Base-by-base conservation (phyloP, 2,888 invertebrate species). In the Miltochrista miniata region DNA sequence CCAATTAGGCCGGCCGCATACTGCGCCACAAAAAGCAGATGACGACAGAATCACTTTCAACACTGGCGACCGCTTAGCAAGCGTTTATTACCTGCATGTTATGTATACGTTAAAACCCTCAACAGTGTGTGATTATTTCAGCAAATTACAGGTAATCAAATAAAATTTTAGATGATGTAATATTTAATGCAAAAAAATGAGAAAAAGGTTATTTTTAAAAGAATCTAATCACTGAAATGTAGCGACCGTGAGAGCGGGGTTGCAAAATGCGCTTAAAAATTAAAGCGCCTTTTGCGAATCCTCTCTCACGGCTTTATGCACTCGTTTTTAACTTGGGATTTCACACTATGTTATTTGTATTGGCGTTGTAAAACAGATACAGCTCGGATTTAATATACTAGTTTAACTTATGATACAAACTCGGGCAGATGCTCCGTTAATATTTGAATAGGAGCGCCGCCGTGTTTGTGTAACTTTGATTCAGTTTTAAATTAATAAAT, bases 1-100 rank as follows among this genome's bases (percentile, higher is more conserved):
- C 72, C 82, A 84, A 85, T 88, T 87, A 87, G 79, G 72, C 61
- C 51, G 59, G 70, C 79, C 79, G 70, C 80, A 81, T 76, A 79
- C 74, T 64, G 68, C 56, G 70, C 74, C 75, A 71, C 79, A 81
- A 79, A 80, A 79, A 81, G 69, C 70, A 51, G 59, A 57, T 49
- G 48, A 44, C 45, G 58, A 18, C 35, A 43, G 50, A 40, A 43
- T 53, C 54, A 64, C 59, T 61, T 37, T 64, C 59, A 38, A 52
- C 53, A 55, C 61, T 61, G 61, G 59, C 48, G 34, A 54, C 46
- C 55, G 51, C 65, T 60, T 65, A 65, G 56, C 62, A 57, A 51
- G 51, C 48, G 55, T 53, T 48, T 45, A 45, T 33, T 39, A 30
- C 39, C 37, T 42, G 39, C 35, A n/a, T 13, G 43, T 24, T 14